A percentile compares a stretch with the other conserved stretches of the same genome.
Evolutionary conservation across 1,140 invertebrate species (phyloP).

Genomic region (Drosophila chauvacae): DNA sequence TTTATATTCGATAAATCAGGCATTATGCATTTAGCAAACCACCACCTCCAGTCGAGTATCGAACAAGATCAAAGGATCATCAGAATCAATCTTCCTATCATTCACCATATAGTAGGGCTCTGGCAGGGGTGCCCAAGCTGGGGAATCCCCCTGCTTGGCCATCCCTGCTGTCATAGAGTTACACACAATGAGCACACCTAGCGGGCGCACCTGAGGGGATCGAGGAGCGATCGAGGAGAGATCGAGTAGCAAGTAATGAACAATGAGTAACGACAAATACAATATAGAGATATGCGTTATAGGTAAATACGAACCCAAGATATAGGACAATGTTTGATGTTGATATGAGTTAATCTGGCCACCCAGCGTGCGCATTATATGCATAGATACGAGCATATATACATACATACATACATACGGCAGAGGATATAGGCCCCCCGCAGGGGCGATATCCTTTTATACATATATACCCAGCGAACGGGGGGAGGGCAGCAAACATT

Average conservation of each 20-base stretch:
- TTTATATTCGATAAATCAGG: constrained; percentile 78
- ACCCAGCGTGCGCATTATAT: constrained; percentile 63
- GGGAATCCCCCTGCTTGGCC: not conserved
- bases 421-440: constrained; percentile 1
- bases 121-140: not conserved
- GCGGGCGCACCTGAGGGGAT: constrained; percentile 26
- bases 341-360: constrained; percentile 71
- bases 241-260: constrained; percentile 39
- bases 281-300: constrained; percentile 57
- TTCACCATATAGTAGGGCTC: constrained; percentile 27
- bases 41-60: constrained; percentile 28
- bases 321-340: constrained; percentile 81
- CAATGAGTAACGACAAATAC: constrained; percentile 69
- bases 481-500: constrained; percentile 37
- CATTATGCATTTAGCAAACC: constrained; percentile 73
- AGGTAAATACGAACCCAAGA: constrained; percentile 58
- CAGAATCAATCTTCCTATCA: constrained; percentile 26
- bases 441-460: constrained; percentile 57
- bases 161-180: constrained; percentile 1
- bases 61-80: constrained; percentile 23
- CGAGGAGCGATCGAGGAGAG: constrained; percentile 14
- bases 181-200: constrained; percentile 11
- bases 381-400: constrained; percentile 49
- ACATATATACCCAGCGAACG: constrained; percentile 62
- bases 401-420: constrained; percentile 24